A percentile compares a stretch with the other conserved stretches of the same genome.
These are phyloP conservation scores for Aelia acuminata DNA, from an alignment of 2,888 invertebrate genomes.

Conservation along the genomic window DNA sequence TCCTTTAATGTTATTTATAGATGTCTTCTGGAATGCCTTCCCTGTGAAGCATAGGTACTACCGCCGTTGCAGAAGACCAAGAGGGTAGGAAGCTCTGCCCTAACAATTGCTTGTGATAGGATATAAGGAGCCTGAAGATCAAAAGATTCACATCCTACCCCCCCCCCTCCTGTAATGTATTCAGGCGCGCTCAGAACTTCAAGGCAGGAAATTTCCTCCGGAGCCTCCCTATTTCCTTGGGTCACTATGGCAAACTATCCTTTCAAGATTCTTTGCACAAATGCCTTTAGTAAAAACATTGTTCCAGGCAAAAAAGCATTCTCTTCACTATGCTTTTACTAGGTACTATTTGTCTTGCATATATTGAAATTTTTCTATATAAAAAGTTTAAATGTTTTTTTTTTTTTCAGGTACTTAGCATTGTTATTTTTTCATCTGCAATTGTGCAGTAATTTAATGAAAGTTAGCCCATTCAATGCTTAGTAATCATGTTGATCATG, in stretches of 20 bases:
- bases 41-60: not conserved
- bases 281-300: not conserved
- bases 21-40: not conserved
- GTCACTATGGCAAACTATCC: slow-evolving; percentile 32
- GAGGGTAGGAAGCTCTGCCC: not conserved
- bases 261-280: not conserved
- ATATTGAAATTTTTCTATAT: not conserved
- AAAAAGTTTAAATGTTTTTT: too few relatives aligned
- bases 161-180: not conserved
- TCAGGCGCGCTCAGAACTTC: not conserved
- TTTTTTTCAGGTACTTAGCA: too few relatives aligned
- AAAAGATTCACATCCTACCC: not conserved
- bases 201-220: not conserved
- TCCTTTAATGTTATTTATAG: not conserved
- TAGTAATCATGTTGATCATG: too few relatives aligned
- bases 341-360: not conserved
- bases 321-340: not conserved
- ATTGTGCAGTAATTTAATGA: too few relatives aligned
- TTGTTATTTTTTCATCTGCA: too few relatives aligned
- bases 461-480: too few relatives aligned
- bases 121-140: slow-evolving; percentile 20
- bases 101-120: slow-evolving; percentile 2
- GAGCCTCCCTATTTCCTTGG: not conserved
- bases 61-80: not conserved
- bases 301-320: not conserved